phyloP scores from a whole-genome alignment of 1,140 invertebrate genomes.

The Drosophila ohnishii region DNA sequence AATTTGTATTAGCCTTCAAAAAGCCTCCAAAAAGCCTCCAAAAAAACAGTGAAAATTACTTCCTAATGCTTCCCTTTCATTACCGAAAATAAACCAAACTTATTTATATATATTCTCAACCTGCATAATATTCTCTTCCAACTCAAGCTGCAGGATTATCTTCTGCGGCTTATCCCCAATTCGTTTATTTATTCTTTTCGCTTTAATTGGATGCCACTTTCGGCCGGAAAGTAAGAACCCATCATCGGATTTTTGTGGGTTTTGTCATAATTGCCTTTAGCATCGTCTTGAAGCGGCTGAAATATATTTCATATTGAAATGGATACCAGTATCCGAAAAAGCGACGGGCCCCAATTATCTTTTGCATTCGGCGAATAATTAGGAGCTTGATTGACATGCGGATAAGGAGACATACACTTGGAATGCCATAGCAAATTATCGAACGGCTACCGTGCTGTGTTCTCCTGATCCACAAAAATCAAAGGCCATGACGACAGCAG shows the following conservation, averaged over 20 bases:
- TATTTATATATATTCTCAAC: background rate
- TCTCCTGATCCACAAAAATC: constrained; percentile 77
- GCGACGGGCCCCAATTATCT: constrained; percentile 70
- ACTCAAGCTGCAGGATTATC: constrained; percentile 2
- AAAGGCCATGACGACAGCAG: constrained; percentile 59
- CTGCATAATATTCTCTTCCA: background rate
- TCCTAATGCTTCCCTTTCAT: background rate
- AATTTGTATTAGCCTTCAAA: too few relatives aligned
- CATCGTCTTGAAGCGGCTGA: constrained; percentile 19
- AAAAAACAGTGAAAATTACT: too few relatives aligned
- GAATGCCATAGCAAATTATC: constrained; percentile 83
- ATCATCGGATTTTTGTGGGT: constrained; percentile 34
- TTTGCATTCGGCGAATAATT: constrained; percentile 83
- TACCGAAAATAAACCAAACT: background rate
- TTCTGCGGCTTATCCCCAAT: background rate
- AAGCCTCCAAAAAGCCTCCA: too few relatives aligned
- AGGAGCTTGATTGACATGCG: constrained; percentile 83
- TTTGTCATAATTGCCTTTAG: constrained; percentile 73
- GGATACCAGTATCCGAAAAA: constrained; percentile 50
- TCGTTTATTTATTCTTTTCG: constrained; percentile 15
- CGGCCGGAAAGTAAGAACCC: constrained; percentile 7
- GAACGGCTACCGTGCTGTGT: constrained; percentile 77
- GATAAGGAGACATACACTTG: constrained; percentile 83
- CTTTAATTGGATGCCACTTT: constrained; percentile 63
- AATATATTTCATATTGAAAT: constrained; percentile 61